Evolutionary conservation across 64 coral and sea anemone genomes (phyloP), one percentile per base, ranked within the genome.

Genomic region (Anthopleura sola): DNA sequence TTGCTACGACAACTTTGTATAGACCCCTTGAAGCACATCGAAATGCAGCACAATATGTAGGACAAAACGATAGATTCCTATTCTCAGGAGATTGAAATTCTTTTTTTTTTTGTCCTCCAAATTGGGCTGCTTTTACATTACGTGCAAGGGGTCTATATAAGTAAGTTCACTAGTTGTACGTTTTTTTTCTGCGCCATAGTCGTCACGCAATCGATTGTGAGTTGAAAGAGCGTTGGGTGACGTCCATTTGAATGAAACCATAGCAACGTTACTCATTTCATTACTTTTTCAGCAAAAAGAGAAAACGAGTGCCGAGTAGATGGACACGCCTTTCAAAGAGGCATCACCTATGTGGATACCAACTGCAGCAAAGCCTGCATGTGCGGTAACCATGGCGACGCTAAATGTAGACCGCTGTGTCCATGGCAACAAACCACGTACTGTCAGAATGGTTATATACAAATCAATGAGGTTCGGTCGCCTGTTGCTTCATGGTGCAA

Each of bases 301-400:
- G 19, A 79, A 79, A 79, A 79, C 18, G 76, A 79, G 24, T 90
- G 88, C 38, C 24, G 68, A 10, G 62, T 90, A 15, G 88, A 78
- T 20, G 88, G 68, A 75, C 66, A 83, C 5, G 66, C 51, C 75
- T 90, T 84, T 47, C 83, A 32, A 55, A 80, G n/a, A 37, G 88
- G 82, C 55, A 82, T 82, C 36, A 51, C 75, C 37, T 90, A 84
- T 21, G 64, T 90, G 2, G 83, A 82, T 54, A 60, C 68, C 37
- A 54, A 90, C 28, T 90, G 88, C 53, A 90, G 6, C 44, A 82
- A 75, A 71, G 54, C 75, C 36, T 90, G 88, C 50, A 50, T 37
- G 28, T 90, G 88, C 68, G 76, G 68, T 48, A 90, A 90, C 56
- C 69, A 90, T 78, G 88, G 88, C 6, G 40, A 71, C 44, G 32